These are phyloP conservation scores for Pelobates fuscus DNA, from an alignment of 2,113 vertebrate species.

Conservation along the genomic window DNA sequence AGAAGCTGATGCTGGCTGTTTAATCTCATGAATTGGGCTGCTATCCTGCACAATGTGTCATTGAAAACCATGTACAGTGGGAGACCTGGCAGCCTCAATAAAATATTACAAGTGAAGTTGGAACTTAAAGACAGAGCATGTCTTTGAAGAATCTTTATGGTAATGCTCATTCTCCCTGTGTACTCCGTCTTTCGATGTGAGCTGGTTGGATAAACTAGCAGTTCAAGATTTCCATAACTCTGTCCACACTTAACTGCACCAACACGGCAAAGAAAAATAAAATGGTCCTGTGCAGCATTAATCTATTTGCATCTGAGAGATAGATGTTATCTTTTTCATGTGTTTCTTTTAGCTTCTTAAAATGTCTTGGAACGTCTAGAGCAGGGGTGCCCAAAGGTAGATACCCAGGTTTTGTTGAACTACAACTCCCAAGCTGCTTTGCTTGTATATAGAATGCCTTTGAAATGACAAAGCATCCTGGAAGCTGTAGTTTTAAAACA, in stretches of 20 bases:
- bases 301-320: too few species aligned
- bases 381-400: too few species aligned
- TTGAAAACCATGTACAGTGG: not conserved
- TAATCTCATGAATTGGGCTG: not conserved
- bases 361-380: too few species aligned
- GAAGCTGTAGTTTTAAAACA: too few species aligned
- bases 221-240: not conserved
- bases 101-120: not conserved
- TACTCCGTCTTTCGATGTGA: not conserved
- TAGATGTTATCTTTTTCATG: too few species aligned
- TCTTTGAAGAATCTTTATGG: not conserved
- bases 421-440: too few species aligned
- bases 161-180: not conserved
- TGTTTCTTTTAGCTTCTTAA: too few species aligned
- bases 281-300: not conserved
- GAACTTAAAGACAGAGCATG: not conserved
- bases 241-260: not conserved
- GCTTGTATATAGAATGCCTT: too few species aligned
- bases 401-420: too few species aligned
- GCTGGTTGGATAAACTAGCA: slow-evolving; percentile 3
- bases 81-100: not conserved
- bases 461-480: too few species aligned
- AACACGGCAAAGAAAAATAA: not conserved
- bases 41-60: not conserved
- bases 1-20: not conserved